Conservation (phyloP, 2,888 invertebrate genomes). For the Venustoraphidia nigricollis region DNA sequence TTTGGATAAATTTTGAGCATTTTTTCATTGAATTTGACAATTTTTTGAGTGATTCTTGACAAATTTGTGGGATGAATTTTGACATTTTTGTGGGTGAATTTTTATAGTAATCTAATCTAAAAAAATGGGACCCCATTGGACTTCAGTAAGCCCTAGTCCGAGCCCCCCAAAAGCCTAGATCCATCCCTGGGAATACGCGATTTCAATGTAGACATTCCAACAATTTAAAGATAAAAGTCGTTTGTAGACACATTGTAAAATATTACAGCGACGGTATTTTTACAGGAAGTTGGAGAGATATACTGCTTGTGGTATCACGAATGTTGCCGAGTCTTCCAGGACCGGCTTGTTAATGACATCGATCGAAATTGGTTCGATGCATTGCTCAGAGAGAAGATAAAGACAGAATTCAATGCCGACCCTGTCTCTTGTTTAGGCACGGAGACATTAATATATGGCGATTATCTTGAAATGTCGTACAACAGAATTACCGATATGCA, state of each 20-base stretch:
- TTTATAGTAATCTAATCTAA: too few relatives aligned
- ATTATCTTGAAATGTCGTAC: conserved; percentile 49
- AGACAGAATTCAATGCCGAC: conserved; percentile 36
- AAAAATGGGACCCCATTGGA: too few relatives aligned
- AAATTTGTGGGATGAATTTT: too few relatives aligned
- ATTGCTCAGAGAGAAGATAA: conserved; percentile 39
- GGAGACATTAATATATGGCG: conserved; percentile 47
- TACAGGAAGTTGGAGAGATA: conserved; percentile 39
- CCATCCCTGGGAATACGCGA: too few relatives aligned
- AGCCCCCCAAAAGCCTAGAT: too few relatives aligned
- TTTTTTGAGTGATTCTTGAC: too few relatives aligned
- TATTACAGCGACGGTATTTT: neutral
- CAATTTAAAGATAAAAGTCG: too few relatives aligned
- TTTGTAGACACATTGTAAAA: neutral
- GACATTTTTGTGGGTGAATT: too few relatives aligned
- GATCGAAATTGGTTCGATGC: conserved; percentile 61
- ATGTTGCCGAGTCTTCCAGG: conserved; percentile 73
- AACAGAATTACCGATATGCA: conserved; percentile 42
- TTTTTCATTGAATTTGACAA: too few relatives aligned
- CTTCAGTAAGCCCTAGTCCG: too few relatives aligned
- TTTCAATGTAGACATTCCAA: too few relatives aligned
- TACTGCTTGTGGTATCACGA: conserved; percentile 82
- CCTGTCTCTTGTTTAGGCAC: conserved; percentile 31
- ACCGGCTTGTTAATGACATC: conserved; percentile 61
- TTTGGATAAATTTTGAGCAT: too few relatives aligned